A percentile compares a stretch with the other conserved stretches of the same genome.
These are phyloP conservation scores for Brachionus asplanchnoidis DNA, from an alignment of 1,140 invertebrate species.

Conservation along the genomic window DNA sequence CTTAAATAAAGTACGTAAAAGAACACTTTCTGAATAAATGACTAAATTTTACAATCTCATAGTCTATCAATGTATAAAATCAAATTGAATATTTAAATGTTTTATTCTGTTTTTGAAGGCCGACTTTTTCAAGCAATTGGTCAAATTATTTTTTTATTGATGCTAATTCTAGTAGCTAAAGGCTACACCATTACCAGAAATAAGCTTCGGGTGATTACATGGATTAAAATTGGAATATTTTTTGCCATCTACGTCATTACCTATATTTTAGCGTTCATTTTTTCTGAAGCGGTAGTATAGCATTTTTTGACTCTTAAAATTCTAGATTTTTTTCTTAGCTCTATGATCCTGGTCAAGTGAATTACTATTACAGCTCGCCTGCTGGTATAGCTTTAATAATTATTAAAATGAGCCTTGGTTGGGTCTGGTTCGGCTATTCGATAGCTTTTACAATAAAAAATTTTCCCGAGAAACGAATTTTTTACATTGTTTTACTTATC, in stretches of 20 bases:
- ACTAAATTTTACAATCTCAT: too few relatives aligned
- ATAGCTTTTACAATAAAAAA: constrained; percentile 75
- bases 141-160: constrained; percentile 66
- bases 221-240: constrained; percentile 73
- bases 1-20: too few relatives aligned
- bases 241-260: constrained; percentile 69
- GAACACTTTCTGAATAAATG: too few relatives aligned
- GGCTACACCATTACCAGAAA: constrained; percentile 81
- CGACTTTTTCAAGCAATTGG: constrained; percentile 67
- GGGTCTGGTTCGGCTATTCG: constrained; percentile 76
- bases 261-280: constrained; percentile 70
- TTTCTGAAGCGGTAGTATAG: constrained; percentile 65
- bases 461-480: constrained; percentile 70
- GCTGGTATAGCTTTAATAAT: constrained; percentile 77
- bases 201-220: constrained; percentile 63
- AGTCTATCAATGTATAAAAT: background rate
- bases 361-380: constrained; percentile 81
- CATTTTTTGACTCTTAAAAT: background rate
- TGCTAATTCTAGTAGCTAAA: constrained; percentile 76
- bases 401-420: constrained; percentile 68
- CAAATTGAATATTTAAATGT: background rate
- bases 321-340: constrained; percentile 58
- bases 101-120: constrained; percentile 59
- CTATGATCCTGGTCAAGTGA: constrained; percentile 79
- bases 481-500: constrained; percentile 72